Conservation (phyloP, 2,888 invertebrate genomes). For the Epirrita christyi region DNA sequence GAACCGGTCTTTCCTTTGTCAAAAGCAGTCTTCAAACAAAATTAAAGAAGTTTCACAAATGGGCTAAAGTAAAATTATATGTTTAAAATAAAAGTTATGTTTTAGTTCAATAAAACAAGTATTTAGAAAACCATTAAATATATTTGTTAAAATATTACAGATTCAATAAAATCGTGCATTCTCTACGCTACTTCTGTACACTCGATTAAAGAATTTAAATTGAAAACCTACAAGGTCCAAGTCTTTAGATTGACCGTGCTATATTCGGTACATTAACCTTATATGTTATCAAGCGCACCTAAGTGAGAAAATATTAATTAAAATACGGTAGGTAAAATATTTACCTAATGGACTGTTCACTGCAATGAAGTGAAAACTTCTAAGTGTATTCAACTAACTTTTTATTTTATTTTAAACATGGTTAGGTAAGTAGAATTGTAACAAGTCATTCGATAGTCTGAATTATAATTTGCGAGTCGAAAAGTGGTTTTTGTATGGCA, state of each 20-base stretch:
- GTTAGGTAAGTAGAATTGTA: too few relatives aligned
- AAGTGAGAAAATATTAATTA: conserved; percentile 39
- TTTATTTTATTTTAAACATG: background rate
- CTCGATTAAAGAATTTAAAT: too few relatives aligned
- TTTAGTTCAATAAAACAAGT: conserved; percentile 40
- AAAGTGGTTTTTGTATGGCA: too few relatives aligned
- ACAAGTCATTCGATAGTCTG: too few relatives aligned
- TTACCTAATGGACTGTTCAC: conserved; percentile 16
- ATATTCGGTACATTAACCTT: too few relatives aligned
- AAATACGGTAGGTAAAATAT: conserved; percentile 10
- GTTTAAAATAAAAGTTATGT: too few relatives aligned
- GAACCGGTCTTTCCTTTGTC: too few relatives aligned
- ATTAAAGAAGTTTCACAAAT: too few relatives aligned
- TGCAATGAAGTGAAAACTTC: conserved; percentile 8
- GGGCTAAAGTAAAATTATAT: too few relatives aligned
- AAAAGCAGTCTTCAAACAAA: too few relatives aligned
- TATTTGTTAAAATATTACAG: conserved; percentile 84
- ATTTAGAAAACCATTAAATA: conserved; percentile 78
- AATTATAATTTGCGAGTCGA: too few relatives aligned
- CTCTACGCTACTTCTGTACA: conserved; percentile 23
- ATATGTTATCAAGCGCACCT: conserved; percentile 44
- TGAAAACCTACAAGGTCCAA: background rate
- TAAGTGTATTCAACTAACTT: background rate
- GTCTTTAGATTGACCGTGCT: conserved; percentile 12
- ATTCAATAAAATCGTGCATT: conserved; percentile 78